Evolutionary conservation across 2,113 vertebrate species (phyloP).

Genomic region (Aramus guarauna): DNA sequence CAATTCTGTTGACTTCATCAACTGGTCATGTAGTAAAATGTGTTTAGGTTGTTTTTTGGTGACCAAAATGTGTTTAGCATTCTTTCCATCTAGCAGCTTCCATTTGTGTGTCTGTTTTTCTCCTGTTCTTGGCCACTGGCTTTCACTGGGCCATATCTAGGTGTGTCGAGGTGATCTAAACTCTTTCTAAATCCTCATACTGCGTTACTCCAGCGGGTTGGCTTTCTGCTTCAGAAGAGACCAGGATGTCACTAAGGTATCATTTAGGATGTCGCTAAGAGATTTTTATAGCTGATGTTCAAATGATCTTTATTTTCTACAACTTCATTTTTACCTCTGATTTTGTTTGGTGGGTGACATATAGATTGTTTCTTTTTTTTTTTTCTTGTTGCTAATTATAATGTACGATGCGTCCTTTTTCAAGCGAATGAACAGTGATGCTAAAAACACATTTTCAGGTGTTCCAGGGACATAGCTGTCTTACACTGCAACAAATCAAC

Average conservation of each 20-base stretch:
- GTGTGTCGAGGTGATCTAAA: not conserved
- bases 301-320: not conserved
- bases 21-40: not conserved
- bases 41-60: not conserved
- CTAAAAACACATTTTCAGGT: constrained; percentile 30
- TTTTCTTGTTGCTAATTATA: not conserved
- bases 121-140: not conserved
- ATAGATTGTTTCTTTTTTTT: not conserved
- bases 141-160: not conserved
- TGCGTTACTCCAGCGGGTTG: not conserved
- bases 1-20: not conserved
- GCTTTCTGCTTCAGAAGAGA: not conserved
- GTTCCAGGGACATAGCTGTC: constrained; percentile 71
- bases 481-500: constrained; percentile 77
- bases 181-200: not conserved
- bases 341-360: not conserved
- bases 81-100: not conserved
- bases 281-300: not conserved
- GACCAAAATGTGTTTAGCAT: not conserved
- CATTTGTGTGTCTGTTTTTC: not conserved
- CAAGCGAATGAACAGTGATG: not conserved
- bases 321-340: not conserved
- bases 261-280: not conserved
- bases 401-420: not conserved
- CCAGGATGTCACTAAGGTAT: not conserved